These are phyloP conservation scores for Hirtodrosophila histrioides DNA, from an alignment of 2,888 invertebrate genomes.

Conservation along the genomic window DNA sequence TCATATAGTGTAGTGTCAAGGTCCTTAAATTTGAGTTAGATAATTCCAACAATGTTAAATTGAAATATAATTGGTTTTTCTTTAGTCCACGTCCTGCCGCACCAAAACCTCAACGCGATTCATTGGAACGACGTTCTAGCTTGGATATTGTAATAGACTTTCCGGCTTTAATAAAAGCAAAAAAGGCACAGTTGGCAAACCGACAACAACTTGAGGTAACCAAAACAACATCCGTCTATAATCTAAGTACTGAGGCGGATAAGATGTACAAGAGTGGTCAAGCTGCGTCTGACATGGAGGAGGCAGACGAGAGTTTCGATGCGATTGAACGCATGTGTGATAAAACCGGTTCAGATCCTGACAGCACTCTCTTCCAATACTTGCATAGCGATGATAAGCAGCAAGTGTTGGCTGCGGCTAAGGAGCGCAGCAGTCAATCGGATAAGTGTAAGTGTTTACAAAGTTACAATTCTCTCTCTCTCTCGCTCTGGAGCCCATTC, in stretches of 20 bases:
- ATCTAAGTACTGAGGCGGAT: not conserved
- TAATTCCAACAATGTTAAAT: no score
- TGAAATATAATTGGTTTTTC: not conserved
- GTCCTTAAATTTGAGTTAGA: not conserved
- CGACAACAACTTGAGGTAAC: conserved; percentile 4
- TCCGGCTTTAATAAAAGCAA: conserved; percentile 37
- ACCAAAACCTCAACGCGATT: conserved; percentile 21
- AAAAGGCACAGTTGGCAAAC: conserved; percentile 22
- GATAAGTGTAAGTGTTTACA: conserved; percentile 35
- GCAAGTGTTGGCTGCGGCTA: conserved; percentile 57
- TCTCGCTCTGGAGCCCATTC: no score
- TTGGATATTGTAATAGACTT: conserved; percentile 75
- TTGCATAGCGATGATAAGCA: conserved; percentile 72
- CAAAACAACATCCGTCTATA: not conserved
- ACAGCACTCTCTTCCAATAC: conserved; percentile 82
- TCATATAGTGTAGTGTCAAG: conserved; percentile 25
- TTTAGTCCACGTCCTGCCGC: conserved; percentile 37
- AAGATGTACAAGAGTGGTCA: not conserved
- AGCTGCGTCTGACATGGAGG: not conserved
- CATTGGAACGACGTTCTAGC: conserved; percentile 66
- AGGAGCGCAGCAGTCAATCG: conserved; percentile 37
- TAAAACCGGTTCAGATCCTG: conserved; percentile 82
- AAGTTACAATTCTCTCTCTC: no score
- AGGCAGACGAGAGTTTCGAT: conserved; percentile 79
- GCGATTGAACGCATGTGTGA: conserved; percentile 82